Base-by-base conservation (phyloP, 1,140 invertebrate species). In the Heliothis virescens region DNA sequence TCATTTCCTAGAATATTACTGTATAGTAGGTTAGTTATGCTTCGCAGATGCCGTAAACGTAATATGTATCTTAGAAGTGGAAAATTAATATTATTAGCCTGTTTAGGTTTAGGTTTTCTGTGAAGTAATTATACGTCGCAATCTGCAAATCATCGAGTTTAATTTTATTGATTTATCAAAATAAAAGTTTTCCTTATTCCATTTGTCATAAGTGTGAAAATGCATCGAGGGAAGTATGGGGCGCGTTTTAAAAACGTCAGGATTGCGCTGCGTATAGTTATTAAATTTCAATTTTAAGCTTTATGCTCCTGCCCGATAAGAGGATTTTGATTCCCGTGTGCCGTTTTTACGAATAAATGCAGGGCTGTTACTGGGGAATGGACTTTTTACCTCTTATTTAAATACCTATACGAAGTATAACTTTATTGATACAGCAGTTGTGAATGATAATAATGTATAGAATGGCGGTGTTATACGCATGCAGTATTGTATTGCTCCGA, bases 211-310 rank as follows among this genome's bases (percentile, higher is more conserved):
- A 52, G 47, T 18, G 13, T 18, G 55, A 16, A 21, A 72, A 60
- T 26, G 57, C 21, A 71, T 29, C 15, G 48, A 26, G 3, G 13
- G 3, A 9, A 26, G 63, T 72, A 63, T 29, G 65, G 41, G 41
- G 13, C 53, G 72, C 13, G 60, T 13, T 65, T 67, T 34, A 67
- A 67, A 62, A 75, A 59, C 11, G 60, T 57, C 50, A 57, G 79
- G 34, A 75, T 75, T 21, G 65, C 71, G 13, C 41, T 26, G 10
- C 50, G 55, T 71, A 77, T 76, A 76, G 83, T 84, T 85, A 85
- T 88, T 87, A 88, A 87, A 86, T 87, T 85, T 79, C 82, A 87
- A 86, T 88, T 87, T 86, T 80, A 90, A 87, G 86, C 86, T 86
- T 83, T 87, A 83, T 84, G 85, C 83, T 81, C 52, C 79, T 59